Conservation (phyloP, 1,140 invertebrate species). For the Micrasema minimum region DNA sequence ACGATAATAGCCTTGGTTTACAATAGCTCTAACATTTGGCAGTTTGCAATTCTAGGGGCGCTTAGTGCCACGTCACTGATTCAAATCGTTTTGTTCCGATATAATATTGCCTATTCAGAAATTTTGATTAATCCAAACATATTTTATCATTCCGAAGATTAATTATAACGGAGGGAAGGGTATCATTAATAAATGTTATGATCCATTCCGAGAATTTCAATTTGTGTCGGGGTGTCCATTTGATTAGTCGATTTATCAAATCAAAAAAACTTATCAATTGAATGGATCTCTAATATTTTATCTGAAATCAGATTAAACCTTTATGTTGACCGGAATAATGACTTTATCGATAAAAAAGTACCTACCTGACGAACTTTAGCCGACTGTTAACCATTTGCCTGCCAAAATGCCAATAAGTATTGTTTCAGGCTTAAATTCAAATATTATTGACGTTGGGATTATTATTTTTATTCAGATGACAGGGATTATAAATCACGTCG, state of each 20-base stretch:
- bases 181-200: background rate
- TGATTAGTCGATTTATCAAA: conserved; percentile 5
- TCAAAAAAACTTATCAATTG: background rate
- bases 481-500: too few species aligned
- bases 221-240: background rate
- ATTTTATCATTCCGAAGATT: background rate
- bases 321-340: too few species aligned
- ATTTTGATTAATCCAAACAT: background rate
- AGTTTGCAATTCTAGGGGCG: background rate
- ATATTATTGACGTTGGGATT: too few species aligned
- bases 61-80: conserved; percentile 10
- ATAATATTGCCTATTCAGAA: background rate
- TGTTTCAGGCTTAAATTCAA: too few species aligned
- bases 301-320: too few species aligned
- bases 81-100: background rate
- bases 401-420: too few species aligned
- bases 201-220: conserved; percentile 4
- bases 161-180: background rate
- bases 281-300: too few species aligned
- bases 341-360: too few species aligned
- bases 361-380: too few species aligned
- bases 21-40: background rate
- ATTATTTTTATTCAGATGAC: too few species aligned
- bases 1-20: conserved; percentile 2
- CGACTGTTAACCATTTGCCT: too few species aligned